phyloP scores from a whole-genome alignment of 2,797 vertebrate species.

The Hemibagrus guttatus region DNA sequence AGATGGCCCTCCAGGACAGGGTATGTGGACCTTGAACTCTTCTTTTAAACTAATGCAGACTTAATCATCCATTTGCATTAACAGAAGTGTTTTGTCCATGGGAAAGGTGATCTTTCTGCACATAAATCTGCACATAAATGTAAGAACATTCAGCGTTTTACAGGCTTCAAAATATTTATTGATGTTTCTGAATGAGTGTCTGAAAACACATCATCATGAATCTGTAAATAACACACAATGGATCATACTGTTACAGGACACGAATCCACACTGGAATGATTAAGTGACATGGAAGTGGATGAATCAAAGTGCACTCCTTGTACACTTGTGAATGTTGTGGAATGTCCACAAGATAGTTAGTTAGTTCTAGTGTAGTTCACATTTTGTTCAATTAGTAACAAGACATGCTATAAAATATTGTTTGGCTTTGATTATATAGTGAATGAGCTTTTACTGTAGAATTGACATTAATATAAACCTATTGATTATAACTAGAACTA shows the following conservation, averaged over 20 bases:
- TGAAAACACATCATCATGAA: neutral
- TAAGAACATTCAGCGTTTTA: neutral
- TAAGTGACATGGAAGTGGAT: neutral
- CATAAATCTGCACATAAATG: neutral
- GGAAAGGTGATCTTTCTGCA: neutral
- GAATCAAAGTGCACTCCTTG: too few relatives aligned
- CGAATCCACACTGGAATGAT: neutral
- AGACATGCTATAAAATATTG: too few relatives aligned
- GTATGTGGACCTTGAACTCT: neutral
- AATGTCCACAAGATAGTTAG: too few relatives aligned
- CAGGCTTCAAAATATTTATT: neutral
- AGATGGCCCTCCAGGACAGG: slow-evolving; percentile 4
- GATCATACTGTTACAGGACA: neutral
- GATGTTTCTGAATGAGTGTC: neutral
- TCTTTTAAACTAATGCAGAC: neutral
- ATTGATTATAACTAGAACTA: too few relatives aligned
- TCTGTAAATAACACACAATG: neutral
- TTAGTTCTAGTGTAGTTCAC: too few relatives aligned
- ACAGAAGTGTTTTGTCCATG: neutral
- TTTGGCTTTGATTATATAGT: too few relatives aligned
- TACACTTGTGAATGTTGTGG: too few relatives aligned
- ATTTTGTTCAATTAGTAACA: too few relatives aligned
- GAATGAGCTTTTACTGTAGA: too few relatives aligned
- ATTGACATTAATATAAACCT: too few relatives aligned
- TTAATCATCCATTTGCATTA: neutral